phyloP scores from a whole-genome alignment of 2,113 vertebrate species.

The Porphyrio hochstetteri region DNA sequence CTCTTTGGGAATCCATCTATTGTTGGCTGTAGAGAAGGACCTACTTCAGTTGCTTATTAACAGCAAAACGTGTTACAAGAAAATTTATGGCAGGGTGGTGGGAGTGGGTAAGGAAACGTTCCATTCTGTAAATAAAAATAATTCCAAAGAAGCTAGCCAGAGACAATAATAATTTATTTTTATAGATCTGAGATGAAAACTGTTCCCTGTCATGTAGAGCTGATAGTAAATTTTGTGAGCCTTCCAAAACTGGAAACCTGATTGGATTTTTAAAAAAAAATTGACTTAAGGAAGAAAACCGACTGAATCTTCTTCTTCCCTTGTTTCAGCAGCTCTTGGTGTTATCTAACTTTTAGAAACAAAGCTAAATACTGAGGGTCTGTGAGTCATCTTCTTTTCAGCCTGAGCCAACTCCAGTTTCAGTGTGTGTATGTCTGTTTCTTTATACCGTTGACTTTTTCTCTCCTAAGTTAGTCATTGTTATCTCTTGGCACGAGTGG shows the following conservation, averaged over 20 bases:
- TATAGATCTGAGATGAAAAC: neutral
- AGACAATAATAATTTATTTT: neutral
- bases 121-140: neutral
- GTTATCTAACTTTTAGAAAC: constrained; percentile 42
- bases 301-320: neutral
- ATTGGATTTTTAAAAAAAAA: neutral
- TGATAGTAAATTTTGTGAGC: neutral
- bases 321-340: constrained; percentile 13
- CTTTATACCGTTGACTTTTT: constrained; percentile 9
- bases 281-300: neutral
- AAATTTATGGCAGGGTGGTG: neutral
- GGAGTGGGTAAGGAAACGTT: neutral
- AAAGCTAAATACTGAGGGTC: neutral
- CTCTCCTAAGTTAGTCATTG: constrained; percentile 38
- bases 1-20: neutral
- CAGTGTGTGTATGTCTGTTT: constrained; percentile 9
- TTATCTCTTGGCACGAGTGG: constrained; percentile 57
- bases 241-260: neutral
- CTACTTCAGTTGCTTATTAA: neutral
- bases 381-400: constrained; percentile 58
- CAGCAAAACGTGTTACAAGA: neutral
- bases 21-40: neutral
- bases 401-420: constrained; percentile 18
- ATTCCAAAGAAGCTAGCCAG: neutral
- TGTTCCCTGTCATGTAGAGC: neutral